Conservation (phyloP, 2,797 vertebrate genomes). For the Hoplostethus mediterraneus region DNA sequence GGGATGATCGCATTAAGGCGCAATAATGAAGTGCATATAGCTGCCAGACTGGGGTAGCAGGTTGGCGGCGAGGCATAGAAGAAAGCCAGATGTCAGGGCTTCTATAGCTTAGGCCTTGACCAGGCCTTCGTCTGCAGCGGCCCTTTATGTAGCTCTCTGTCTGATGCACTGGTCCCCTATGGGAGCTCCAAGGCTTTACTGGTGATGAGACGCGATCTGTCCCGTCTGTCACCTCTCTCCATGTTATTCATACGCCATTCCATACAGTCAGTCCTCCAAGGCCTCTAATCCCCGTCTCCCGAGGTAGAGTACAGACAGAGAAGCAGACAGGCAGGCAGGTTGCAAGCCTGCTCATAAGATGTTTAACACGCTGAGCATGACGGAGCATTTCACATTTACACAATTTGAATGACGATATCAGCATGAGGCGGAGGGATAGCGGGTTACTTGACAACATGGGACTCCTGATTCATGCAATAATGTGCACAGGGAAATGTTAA, state of each 20-base stretch:
- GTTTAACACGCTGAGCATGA: constrained; percentile 79
- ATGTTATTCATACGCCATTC: constrained; percentile 84
- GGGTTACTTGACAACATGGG: constrained; percentile 50
- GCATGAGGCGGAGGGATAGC: constrained; percentile 62
- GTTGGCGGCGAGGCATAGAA: constrained; percentile 83
- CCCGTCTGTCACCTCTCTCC: constrained; percentile 87
- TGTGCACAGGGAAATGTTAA: constrained; percentile 28
- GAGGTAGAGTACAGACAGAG: constrained; percentile 79
- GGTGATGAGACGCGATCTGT: constrained; percentile 88
- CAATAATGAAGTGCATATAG: constrained; percentile 86
- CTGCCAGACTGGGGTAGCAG: constrained; percentile 84
- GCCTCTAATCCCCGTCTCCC: constrained; percentile 86
- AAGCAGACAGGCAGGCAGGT: constrained; percentile 79
- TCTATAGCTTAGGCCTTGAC: constrained; percentile 87
- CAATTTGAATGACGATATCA: constrained; percentile 66
- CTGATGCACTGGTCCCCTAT: constrained; percentile 82
- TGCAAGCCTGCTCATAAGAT: constrained; percentile 78
- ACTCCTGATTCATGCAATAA: constrained; percentile 53
- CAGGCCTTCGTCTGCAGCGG: constrained; percentile 84
- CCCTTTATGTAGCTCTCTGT: constrained; percentile 83
- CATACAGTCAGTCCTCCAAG: constrained; percentile 85
- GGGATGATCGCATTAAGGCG: constrained; percentile 76
- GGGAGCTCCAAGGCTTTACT: constrained; percentile 85
- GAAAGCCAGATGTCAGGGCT: constrained; percentile 88
- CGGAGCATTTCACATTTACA: constrained; percentile 77